Evolutionary conservation across 2,113 vertebrate genomes (phyloP).

Genomic region (Gallinago media): DNA sequence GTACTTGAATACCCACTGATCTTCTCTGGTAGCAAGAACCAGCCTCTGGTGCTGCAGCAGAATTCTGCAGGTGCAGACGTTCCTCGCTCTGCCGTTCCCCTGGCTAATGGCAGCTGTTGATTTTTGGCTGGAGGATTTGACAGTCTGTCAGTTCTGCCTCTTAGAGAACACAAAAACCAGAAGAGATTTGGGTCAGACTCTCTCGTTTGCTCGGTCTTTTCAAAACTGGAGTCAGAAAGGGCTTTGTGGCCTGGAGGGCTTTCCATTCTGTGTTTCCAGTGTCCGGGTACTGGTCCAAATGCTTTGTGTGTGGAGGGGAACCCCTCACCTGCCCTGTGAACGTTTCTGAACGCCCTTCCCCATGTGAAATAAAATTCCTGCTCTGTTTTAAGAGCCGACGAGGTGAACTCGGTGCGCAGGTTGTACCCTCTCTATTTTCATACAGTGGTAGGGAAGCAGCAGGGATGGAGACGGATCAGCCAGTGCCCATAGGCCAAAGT

Average conservation of each 20-base stretch:
- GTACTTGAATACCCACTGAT: background rate
- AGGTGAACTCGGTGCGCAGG: background rate
- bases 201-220: background rate
- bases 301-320: background rate
- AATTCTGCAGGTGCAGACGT: background rate
- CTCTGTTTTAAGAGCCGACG: background rate
- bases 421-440: background rate
- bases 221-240: background rate
- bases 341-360: fast-evolving
- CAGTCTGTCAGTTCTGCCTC: background rate
- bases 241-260: background rate
- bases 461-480: background rate
- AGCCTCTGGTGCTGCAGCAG: background rate
- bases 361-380: too few species aligned
- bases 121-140: background rate
- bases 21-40: background rate
- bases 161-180: background rate
- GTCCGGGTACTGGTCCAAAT: fast-evolving
- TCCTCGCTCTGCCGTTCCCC: fast-evolving
- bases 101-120: fast-evolving
- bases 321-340: background rate
- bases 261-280: background rate
- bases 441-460: background rate
- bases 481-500: fast-evolving
- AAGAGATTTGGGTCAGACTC: background rate